Evolutionary conservation across 2,113 vertebrate species (phyloP).

Genomic region (Archilochus colubris): DNA sequence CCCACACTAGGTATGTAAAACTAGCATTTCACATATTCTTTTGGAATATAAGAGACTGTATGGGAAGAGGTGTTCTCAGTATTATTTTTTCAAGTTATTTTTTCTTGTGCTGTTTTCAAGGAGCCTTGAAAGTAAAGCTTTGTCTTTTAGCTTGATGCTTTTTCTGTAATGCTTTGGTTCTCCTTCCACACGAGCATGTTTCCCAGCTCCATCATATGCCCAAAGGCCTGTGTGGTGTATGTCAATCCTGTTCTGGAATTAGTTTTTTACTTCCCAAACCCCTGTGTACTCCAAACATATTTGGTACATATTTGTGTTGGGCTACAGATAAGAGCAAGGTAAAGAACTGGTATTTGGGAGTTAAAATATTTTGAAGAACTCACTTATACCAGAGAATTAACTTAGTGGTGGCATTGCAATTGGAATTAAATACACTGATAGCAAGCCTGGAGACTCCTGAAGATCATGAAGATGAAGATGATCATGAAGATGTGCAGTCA

Average conservation of each 20-base stretch:
- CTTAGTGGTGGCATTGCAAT: background rate
- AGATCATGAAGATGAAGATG: background rate
- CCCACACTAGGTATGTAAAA: background rate
- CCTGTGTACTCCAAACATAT: background rate
- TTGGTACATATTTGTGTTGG: background rate
- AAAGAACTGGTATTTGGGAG: background rate
- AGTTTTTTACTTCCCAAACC: background rate
- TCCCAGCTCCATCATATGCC: background rate
- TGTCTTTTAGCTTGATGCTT: background rate
- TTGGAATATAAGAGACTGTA: background rate
- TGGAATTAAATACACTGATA: background rate
- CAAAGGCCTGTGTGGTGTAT: background rate
- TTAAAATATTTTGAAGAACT: background rate
- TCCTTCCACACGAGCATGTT: background rate
- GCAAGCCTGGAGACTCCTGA: background rate
- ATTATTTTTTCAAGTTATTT: background rate
- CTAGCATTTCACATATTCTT: background rate
- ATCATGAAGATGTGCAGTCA: background rate
- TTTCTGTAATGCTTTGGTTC: background rate
- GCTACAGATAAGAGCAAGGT: background rate
- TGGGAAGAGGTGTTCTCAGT: background rate
- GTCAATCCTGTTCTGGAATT: background rate
- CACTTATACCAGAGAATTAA: background rate
- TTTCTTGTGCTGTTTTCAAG: background rate
- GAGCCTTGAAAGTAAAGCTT: background rate